Evolutionary conservation across 2,797 vertebrate genomes (phyloP), one percentile per base, ranked within the genome.

Genomic region (Amblyopsis hoosieri): DNA sequence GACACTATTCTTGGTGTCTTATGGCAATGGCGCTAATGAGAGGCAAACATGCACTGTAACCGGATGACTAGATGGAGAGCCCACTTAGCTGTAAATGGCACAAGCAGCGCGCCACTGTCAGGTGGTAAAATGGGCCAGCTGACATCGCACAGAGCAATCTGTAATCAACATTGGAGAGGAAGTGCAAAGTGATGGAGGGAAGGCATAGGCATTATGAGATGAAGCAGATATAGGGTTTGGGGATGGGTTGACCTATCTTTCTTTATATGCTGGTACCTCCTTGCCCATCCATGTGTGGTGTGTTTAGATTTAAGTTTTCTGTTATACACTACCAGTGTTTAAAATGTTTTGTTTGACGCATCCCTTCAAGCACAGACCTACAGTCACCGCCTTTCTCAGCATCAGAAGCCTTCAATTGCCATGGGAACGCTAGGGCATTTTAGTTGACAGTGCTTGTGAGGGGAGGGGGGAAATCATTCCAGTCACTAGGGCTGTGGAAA

Each of bases 11-110:
- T 58, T 68, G 60, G 46, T 53, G 64, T 70, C 64, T 67, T 29
- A 15, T 60, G 69, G 79, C 78, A 79, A 82, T 49, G 57, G 33
- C 64, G 63, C 47, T 75, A 86, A 89, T 64, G 62, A 88, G 79
- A 89, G 79, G 81, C 84, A 15, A 10, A 57, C 63, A 85, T 81
- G 80, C 81, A 89, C 37, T 86, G 84, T 80, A 86, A 85, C 89
- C 15, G 3, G 57, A 14, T 37, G 64, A 75, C 63, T 72, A 82
- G 82, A 87, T 68, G 68, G 67, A 80, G 81, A 48, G 54, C 70
- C 80, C 79, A 83, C 82, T 90, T 79, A 75, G 79, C 66, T 62
- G 45, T 86, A 84, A 91, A 85, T 83, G 79, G 78, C 76, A 58
- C 71, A 58, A 76, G 84, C 75, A 82, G 79, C 76, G 23, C 37